Conservation (phyloP, 2,113 vertebrate genomes). For the Callipepla squamata region DNA sequence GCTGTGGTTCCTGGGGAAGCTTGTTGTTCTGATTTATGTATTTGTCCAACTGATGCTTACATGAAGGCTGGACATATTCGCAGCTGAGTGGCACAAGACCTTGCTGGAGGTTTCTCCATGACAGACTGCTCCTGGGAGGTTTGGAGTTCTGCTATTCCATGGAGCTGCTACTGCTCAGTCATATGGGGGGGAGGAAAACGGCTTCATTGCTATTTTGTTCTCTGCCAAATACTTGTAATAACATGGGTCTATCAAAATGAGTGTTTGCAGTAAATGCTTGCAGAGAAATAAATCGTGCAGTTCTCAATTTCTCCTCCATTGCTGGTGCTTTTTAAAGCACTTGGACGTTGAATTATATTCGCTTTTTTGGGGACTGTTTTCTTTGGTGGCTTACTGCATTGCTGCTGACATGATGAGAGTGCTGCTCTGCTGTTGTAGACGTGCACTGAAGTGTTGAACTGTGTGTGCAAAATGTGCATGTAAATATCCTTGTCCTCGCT, state of each 20-base stretch:
- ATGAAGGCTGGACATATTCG: accelerated
- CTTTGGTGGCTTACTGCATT: background rate
- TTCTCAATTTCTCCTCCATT: background rate
- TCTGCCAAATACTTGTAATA: background rate
- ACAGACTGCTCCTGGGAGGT: background rate
- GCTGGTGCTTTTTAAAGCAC: background rate
- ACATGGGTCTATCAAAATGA: background rate
- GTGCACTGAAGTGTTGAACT: background rate
- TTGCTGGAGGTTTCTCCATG: background rate
- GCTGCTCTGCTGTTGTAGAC: background rate
- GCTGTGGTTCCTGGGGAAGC: background rate
- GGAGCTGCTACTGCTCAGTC: background rate
- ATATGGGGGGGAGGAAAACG: background rate
- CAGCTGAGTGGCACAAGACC: background rate
- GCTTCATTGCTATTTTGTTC: background rate
- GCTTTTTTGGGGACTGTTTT: background rate
- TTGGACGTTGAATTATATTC: background rate
- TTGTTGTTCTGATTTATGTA: background rate
- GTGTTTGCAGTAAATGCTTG: background rate
- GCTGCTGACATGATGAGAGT: background rate
- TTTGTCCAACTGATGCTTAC: background rate
- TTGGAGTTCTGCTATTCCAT: background rate
- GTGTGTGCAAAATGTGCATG: accelerated
- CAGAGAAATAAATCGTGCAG: background rate
- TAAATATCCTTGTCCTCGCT: background rate